A percentile compares a stretch with the other conserved stretches of the same genome.
These are phyloP conservation scores for Ciona savignyi DNA, from an alignment of 23 tunicate genomes.

Conservation along the genomic window DNA sequence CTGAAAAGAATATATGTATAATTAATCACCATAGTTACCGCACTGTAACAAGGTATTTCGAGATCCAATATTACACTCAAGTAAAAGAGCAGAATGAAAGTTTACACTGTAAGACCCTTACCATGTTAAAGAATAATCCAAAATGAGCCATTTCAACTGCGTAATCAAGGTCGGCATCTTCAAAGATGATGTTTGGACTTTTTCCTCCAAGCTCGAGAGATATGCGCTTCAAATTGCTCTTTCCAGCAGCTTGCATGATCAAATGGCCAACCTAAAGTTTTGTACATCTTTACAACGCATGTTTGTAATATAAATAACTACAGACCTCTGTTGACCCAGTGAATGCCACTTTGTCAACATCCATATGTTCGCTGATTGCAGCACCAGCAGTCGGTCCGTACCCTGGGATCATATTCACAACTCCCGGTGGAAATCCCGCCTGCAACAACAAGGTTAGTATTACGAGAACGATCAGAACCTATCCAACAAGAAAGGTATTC, in stretches of 20 bases:
- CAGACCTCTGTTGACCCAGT: conserved; percentile 90
- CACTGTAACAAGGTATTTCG: no score
- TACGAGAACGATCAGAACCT: no score
- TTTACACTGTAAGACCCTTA: no score
- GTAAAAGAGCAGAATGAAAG: no score
- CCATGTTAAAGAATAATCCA: conserved; percentile 94
- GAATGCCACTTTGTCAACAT: conserved; percentile 87
- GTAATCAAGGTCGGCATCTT: conserved; percentile 84
- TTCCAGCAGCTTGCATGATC: conserved; percentile 81
- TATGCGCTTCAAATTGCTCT: conserved; percentile 81
- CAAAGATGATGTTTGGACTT: conserved; percentile 82
- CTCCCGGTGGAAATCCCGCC: conserved; percentile 98
- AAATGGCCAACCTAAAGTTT: conserved; percentile 72
- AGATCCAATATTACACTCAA: no score
- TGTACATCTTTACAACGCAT: no score
- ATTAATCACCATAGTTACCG: no score
- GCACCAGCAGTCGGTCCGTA: conserved; percentile 99
- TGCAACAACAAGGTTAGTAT: no score
- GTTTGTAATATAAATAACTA: neutral
- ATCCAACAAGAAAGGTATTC: no score
- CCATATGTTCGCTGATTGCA: conserved; percentile 94
- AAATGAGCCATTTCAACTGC: conserved; percentile 96
- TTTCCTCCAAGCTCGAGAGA: conserved; percentile 96
- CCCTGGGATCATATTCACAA: conserved; percentile 89
- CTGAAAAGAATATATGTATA: no score